phyloP scores from a whole-genome alignment of 2,113 vertebrate genomes.

The Copsychus sechellarum region DNA sequence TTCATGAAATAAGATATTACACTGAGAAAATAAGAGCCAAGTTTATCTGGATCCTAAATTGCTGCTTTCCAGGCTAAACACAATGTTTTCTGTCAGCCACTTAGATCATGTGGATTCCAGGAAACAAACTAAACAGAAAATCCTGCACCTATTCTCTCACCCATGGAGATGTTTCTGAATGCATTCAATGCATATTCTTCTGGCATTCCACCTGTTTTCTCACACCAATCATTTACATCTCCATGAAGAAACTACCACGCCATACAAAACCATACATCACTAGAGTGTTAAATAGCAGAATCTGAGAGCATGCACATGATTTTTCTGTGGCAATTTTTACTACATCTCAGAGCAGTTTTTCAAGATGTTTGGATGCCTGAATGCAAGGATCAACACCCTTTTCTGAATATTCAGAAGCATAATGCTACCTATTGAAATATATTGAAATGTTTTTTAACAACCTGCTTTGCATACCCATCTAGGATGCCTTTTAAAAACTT shows the following conservation, averaged over 20 bases:
- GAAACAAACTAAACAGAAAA: neutral
- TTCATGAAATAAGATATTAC: neutral
- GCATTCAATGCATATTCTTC: neutral
- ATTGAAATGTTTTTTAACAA: constrained; percentile 19
- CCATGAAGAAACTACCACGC: neutral
- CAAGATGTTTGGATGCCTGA: neutral
- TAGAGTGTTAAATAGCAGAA: neutral
- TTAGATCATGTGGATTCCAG: neutral
- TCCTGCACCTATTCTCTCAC: neutral
- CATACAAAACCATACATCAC: neutral
- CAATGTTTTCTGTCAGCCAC: neutral
- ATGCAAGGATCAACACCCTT: neutral
- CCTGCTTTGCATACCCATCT: neutral
- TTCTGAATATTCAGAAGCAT: neutral
- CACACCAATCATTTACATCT: neutral
- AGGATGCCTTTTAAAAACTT: neutral
- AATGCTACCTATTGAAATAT: neutral
- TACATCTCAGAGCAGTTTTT: constrained; percentile 29
- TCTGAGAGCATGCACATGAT: neutral
- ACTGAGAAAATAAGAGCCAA: neutral
- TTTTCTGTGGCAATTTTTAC: constrained; percentile 36
- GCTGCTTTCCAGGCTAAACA: neutral
- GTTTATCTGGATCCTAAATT: neutral
- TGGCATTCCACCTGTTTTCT: neutral
- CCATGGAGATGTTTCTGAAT: neutral